Evolutionary conservation across 2,113 vertebrate genomes (phyloP), one percentile per base, ranked within the genome.

Genomic region (Tetrax tetrax): DNA sequence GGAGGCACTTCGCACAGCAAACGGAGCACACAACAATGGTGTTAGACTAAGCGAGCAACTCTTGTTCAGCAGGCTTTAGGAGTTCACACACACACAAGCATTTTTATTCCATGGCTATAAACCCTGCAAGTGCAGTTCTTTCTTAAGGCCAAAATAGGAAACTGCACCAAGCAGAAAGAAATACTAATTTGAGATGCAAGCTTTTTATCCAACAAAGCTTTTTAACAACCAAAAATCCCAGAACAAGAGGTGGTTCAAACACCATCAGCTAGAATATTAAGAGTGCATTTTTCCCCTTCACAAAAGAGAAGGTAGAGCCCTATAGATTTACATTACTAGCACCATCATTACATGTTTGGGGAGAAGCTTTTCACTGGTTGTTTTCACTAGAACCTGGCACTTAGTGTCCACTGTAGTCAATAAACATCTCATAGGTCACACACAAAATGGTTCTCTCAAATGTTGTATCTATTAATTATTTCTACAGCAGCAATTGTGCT

Each of bases 21-120:
- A 64, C 37, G 2, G 18, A 41, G 41, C 0, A 0, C 18, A 0
- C 20, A 37, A 54, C 14, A 48, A 6, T 0, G 13, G 47, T 20
- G 41, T 43, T 43, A 43, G 61, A 37, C 38, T 38, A 54, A 50
- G 53, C 4, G 50, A 75, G 24, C 43, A 27, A 38, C 35, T 60
- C n/a, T 18, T 20, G 37, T 19, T 78, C 38, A 75, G 57, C 19
- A 61, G 80, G 57, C n/a, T 63, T 75, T 12, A 61, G 28, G 51
- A 83, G 35, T 9, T 80, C 69, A 66, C 37, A 56, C 14, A 56
- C 31, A 33, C 14, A 31, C 29, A 53, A 20, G 31, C 6, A 8
- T 37, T 54, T 65, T 63, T 66, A 57, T 43, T 74, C 15, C 20
- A 21, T 8, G 28, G 27, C 25, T 75, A 53, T 28, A 61, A 85